Evolutionary conservation across 2,797 vertebrate species (phyloP).

Genomic region (Falco naumanni): DNA sequence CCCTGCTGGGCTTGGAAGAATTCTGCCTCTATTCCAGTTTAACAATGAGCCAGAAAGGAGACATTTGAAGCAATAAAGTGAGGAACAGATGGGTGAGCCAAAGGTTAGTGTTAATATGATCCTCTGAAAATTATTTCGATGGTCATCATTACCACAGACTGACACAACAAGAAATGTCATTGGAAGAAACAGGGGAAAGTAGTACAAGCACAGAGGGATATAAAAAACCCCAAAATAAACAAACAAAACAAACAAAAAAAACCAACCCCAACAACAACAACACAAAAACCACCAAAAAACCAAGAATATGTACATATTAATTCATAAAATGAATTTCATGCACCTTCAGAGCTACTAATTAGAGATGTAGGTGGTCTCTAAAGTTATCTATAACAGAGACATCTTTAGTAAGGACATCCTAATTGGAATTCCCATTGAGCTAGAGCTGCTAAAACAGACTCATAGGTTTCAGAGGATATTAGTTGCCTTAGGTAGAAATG

Average conservation of each 20-base stretch:
- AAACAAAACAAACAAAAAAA: not conserved
- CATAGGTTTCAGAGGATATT: slow-evolving; percentile 35
- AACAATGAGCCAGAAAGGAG: slow-evolving; percentile 36
- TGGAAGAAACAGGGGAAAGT: slow-evolving; percentile 5
- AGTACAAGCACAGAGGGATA: not conserved
- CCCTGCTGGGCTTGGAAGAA: slow-evolving; percentile 13
- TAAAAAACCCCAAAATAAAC: not conserved
- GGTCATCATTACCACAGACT: slow-evolving; percentile 19
- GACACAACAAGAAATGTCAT: not conserved
- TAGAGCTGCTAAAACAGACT: slow-evolving; percentile 16
- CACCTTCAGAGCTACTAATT: not conserved
- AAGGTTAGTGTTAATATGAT: slow-evolving; percentile 55
- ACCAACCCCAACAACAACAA: rapidly evolving
- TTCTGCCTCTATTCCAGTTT: slow-evolving; percentile 6
- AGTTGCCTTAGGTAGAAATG: slow-evolving; percentile 48
- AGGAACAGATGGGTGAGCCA: slow-evolving; percentile 58
- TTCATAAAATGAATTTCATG: not conserved
- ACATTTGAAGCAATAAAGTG: slow-evolving; percentile 34
- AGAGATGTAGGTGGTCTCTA: not conserved
- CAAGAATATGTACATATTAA: not conserved
- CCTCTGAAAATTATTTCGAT: slow-evolving; percentile 43
- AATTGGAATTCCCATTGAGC: slow-evolving; percentile 36
- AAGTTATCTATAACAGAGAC: not conserved
- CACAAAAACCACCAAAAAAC: too few relatives aligned
- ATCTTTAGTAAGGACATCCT: not conserved